These are phyloP conservation scores for Diadegma fenestrale DNA, from an alignment of 2,888 invertebrate species.

Conservation along the genomic window DNA sequence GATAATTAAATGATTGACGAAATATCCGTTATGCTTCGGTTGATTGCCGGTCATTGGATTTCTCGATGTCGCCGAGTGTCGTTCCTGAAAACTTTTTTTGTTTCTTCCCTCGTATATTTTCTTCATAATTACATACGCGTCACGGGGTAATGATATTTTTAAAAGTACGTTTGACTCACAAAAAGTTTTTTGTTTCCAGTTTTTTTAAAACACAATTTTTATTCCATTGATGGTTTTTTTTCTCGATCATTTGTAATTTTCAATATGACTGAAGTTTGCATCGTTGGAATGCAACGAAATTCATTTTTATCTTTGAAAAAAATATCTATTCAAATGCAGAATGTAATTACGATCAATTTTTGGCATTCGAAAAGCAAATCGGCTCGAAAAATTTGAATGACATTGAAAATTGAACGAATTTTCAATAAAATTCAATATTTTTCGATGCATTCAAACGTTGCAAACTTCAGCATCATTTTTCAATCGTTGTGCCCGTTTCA, in stretches of 20 bases:
- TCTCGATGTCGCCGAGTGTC: constrained; percentile 23
- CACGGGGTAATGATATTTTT: neutral
- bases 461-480: too few species aligned
- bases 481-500: neutral
- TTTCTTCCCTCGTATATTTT: constrained; percentile 1
- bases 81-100: neutral
- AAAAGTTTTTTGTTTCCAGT: too few species aligned
- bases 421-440: too few species aligned
- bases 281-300: too few species aligned
- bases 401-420: too few species aligned
- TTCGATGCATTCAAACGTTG: too few species aligned
- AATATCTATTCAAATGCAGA: too few species aligned
- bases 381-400: too few species aligned
- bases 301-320: too few species aligned
- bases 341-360: too few species aligned
- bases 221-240: neutral
- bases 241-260: neutral
- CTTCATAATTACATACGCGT: neutral
- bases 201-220: neutral
- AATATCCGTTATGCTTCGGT: constrained; percentile 31
- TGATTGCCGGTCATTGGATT: constrained; percentile 36
- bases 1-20: constrained; percentile 23
- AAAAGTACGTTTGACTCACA: neutral
- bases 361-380: too few species aligned
- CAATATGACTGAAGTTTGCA: too few species aligned